Evolutionary conservation across 53 echinoderm and acorn worm genomes (phyloP).

Genomic region (Zoroaster sp.): DNA sequence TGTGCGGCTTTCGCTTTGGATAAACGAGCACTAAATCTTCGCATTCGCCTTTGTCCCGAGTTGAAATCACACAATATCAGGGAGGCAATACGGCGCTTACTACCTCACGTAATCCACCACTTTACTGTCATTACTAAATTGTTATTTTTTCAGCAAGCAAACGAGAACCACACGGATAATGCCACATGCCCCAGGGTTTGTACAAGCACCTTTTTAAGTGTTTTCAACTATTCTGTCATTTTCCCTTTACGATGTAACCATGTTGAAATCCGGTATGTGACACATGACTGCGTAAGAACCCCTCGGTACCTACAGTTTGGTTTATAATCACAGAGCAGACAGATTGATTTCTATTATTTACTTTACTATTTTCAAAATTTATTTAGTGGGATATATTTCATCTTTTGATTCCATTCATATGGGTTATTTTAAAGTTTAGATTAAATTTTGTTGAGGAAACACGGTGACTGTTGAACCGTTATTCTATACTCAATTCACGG

Average conservation of each 20-base stretch:
- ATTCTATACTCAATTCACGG: no score
- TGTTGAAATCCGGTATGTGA: background rate
- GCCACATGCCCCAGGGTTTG: background rate
- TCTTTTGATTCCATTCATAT: background rate
- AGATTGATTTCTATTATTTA: constrained; percentile 1
- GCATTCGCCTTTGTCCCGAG: background rate
- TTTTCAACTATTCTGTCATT: constrained; percentile 12
- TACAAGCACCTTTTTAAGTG: constrained; percentile 9
- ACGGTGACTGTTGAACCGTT: no score
- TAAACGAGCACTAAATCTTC: constrained; percentile 21
- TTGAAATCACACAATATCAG: background rate
- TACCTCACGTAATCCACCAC: constrained; percentile 5
- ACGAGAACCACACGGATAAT: background rate
- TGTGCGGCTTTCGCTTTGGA: background rate
- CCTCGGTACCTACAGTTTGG: background rate
- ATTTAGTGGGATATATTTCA: background rate
- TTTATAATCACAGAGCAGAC: no score
- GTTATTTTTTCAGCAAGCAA: constrained; percentile 37
- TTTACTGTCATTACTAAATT: constrained; percentile 31
- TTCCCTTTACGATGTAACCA: constrained; percentile 13
- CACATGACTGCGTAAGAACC: background rate
- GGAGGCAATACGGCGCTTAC: background rate
- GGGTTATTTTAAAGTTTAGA: background rate
- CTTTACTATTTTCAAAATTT: background rate
- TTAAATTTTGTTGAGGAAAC: background rate